phyloP scores from a whole-genome alignment of 2,113 vertebrate species.

The Psilopogon haemacephalus region DNA sequence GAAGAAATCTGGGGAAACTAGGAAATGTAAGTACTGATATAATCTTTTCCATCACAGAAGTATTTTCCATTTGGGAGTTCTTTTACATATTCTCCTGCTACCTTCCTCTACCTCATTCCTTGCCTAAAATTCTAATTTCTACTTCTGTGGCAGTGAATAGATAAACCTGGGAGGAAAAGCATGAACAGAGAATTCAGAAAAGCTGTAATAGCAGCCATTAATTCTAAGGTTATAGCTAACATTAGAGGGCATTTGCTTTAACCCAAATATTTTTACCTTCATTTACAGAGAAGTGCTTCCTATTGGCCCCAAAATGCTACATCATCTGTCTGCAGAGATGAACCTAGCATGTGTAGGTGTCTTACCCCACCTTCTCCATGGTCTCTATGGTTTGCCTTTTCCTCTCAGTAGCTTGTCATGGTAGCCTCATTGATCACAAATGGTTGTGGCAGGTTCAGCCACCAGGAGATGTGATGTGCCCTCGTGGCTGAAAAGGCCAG shows the following conservation, averaged over 20 bases:
- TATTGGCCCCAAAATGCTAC: not conserved
- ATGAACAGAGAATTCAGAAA: not conserved
- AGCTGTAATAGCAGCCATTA: not conserved
- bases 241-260: not conserved
- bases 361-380: accelerated
- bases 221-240: not conserved
- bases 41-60: not conserved
- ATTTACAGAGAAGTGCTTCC: not conserved
- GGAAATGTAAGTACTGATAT: not conserved
- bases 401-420: not conserved
- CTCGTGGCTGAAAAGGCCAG: too few relatives aligned
- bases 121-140: not conserved
- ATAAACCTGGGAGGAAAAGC: not conserved
- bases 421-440: not conserved
- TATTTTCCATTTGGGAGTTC: not conserved
- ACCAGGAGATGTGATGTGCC: not conserved
- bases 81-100: not conserved
- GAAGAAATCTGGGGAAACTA: not conserved
- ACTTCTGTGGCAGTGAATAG: not conserved
- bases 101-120: not conserved
- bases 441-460: not conserved
- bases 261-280: not conserved
- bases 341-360: not conserved
- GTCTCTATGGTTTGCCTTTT: not conserved
- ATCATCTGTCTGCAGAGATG: not conserved